Evolutionary conservation across 2,797 vertebrate genomes (phyloP), one percentile per base, ranked within the genome.

Genomic region (Spinus pinus): DNA sequence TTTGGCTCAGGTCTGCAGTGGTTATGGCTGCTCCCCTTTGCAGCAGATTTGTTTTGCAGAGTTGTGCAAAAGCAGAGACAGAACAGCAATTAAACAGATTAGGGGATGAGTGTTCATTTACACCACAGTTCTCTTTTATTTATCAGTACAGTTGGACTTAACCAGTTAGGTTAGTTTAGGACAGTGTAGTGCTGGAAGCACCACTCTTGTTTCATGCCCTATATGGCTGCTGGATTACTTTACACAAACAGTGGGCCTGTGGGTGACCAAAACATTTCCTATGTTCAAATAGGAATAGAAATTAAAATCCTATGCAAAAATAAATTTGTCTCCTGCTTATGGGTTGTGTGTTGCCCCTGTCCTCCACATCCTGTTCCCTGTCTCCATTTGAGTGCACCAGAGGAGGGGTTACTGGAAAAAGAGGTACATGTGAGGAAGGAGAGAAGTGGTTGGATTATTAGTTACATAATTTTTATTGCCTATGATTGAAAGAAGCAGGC

Each of bases 41-140:
- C 24, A 71, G 53, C 28, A 86, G 30, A 78, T 78, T 73, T 57
- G 30, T 78, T 31, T 90, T 81, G 57, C 53, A 88, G 37, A 88
- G 57, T 60, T 82, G 49, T 81, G 69, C 77, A 86, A 78, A 95
- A 88, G 39, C 44, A 85, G 54, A 83, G 65, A 25, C 72, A 91
- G 27, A 83, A 71, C 0, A 0, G 27, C 39, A 90, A 49, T 64
- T 54, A 64, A 78, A 64, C n/a, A 61, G 33, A 56, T 62, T 46
- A 70, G 25, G 28, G 10, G 13, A 60, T 67, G n/a, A 42, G 44
- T 31, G 19, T 2, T 6, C 51, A 77, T 41, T 69, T 27, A 73
- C 6, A 60, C 1, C 9, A 44, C 41, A 71, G 13, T 9, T 91
- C 13, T 61, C 46, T 46, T 62, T 42, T n/a, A 67, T 78, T 73